Percentiles rank a stretch among this genome's conserved stretches.
Conservation (phyloP, 2,888 invertebrate species). For the Miltochrista miniata region DNA sequence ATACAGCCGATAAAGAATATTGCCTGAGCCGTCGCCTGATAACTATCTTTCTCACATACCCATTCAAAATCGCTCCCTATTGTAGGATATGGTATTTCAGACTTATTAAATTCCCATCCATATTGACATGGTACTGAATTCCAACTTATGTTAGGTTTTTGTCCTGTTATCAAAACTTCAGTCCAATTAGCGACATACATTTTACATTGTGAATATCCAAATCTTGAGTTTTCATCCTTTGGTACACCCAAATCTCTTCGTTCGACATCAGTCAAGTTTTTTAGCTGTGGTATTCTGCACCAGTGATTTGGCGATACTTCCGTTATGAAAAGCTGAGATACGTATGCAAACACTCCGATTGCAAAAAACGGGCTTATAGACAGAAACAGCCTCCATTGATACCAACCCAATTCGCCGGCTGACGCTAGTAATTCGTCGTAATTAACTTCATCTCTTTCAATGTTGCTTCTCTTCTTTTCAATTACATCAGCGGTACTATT, state of each 20-base stretch:
- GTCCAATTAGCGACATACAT: constrained; percentile 61
- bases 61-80: constrained; percentile 63
- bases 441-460: constrained; percentile 30
- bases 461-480: not conserved
- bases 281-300: constrained; percentile 64
- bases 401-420: constrained; percentile 63
- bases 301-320: constrained; percentile 62
- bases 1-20: constrained; percentile 66
- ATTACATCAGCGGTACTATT: not conserved
- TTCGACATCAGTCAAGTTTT: constrained; percentile 52
- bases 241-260: constrained; percentile 58
- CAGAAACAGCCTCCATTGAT: constrained; percentile 55
- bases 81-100: constrained; percentile 66
- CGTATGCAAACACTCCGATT: constrained; percentile 58
- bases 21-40: constrained; percentile 65
- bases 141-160: constrained; percentile 46
- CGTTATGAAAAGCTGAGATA: constrained; percentile 61
- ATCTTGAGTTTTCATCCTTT: constrained; percentile 38
- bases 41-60: constrained; percentile 63
- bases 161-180: constrained; percentile 45
- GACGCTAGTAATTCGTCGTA: constrained; percentile 56
- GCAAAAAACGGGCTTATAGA: constrained; percentile 59
- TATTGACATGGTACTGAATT: constrained; percentile 45
- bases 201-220: constrained; percentile 61
- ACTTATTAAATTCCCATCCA: constrained; percentile 68